These are phyloP conservation scores for Corythoichthys intestinalis DNA, from an alignment of 2,113 vertebrate species.

Conservation along the genomic window DNA sequence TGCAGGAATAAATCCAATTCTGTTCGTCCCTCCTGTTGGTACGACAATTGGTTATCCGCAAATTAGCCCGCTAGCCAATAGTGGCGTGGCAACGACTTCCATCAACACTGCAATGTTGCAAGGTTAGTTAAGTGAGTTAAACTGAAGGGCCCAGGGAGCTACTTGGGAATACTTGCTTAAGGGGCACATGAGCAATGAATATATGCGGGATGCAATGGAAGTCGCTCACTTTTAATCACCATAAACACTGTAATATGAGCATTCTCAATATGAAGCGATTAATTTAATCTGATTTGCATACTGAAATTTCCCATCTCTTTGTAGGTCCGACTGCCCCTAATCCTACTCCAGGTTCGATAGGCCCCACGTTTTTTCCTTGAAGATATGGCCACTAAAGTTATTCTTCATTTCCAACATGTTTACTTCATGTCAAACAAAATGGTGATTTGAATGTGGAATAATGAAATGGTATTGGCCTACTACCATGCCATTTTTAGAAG, in stretches of 20 bases:
- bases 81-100: too few relatives aligned
- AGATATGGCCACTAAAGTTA: not conserved
- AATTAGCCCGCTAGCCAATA: not conserved
- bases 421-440: not conserved
- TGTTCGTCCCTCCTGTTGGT: not conserved
- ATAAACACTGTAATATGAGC: not conserved
- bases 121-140: not conserved
- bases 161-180: too few relatives aligned
- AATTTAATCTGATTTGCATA: not conserved
- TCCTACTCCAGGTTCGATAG: not conserved
- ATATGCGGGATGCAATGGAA: too few relatives aligned
- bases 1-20: not conserved
- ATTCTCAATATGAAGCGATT: too few relatives aligned
- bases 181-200: too few relatives aligned
- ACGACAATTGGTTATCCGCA: conserved; percentile 1
- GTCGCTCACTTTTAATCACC: not conserved
- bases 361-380: not conserved
- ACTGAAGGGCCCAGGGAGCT: too few relatives aligned
- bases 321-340: not conserved
- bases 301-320: not conserved
- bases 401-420: not conserved
- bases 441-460: not conserved
- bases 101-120: not conserved
- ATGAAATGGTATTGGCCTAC: not conserved
- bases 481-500: not conserved